These are phyloP conservation scores for Astyanax mexicanus DNA, from an alignment of 2,797 vertebrate species.

Conservation along the genomic window DNA sequence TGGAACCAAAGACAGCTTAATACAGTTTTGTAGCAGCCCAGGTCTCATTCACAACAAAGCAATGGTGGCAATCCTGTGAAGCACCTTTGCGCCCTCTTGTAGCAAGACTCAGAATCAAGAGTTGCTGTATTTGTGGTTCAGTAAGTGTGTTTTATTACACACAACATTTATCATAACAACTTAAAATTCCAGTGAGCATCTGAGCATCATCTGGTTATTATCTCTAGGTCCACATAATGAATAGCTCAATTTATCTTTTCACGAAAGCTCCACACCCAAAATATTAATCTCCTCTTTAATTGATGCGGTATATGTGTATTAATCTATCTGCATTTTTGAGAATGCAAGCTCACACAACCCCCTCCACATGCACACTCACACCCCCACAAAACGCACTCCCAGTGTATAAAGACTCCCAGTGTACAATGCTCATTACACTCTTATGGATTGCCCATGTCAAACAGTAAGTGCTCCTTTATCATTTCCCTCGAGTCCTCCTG, in stretches of 20 bases:
- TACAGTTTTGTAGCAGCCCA: too few species aligned
- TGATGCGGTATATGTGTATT: not conserved
- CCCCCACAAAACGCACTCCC: constrained; percentile 38
- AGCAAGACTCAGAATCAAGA: too few species aligned
- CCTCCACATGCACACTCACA: too few species aligned
- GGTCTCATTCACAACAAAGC: too few species aligned
- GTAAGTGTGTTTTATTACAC: not conserved
- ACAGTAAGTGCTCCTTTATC: constrained; percentile 79
- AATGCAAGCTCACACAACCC: constrained; percentile 16
- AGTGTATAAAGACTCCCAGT: constrained; percentile 61
- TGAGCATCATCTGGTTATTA: not conserved
- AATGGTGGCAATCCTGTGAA: too few species aligned
- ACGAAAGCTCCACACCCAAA: not conserved
- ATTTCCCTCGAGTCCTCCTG: constrained; percentile 37
- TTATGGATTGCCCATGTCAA: constrained; percentile 83
- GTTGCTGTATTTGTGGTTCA: too few species aligned
- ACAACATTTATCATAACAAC: not conserved
- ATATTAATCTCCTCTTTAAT: not conserved
- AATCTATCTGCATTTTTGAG: not conserved
- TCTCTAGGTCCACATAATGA: not conserved
- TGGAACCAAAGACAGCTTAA: too few species aligned
- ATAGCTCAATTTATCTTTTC: not conserved
- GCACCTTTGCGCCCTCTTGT: too few species aligned
- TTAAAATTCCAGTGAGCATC: not conserved
- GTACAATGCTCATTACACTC: constrained; percentile 79